Percentiles rank a stretch among this genome's conserved stretches.
Conservation (phyloP, 2,888 invertebrate genomes). For the Apodemia mormo region DNA sequence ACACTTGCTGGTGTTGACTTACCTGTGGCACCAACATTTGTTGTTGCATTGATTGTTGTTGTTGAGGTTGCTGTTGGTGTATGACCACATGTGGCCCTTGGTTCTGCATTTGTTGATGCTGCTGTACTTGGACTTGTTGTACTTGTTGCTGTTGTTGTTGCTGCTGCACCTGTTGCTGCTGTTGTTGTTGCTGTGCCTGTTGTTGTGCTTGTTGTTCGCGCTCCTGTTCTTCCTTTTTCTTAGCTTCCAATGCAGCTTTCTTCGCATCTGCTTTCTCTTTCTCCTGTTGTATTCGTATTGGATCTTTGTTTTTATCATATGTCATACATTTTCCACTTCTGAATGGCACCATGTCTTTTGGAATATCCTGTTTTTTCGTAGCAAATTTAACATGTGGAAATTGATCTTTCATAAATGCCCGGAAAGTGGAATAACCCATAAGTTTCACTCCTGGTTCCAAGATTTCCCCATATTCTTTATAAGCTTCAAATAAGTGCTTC, state of each 20-base stretch:
- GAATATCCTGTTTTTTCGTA: conserved; percentile 78
- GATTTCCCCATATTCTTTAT: conserved; percentile 87
- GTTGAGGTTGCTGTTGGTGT: conserved; percentile 64
- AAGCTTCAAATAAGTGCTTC: conserved; percentile 88
- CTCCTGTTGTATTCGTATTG: conserved; percentile 72
- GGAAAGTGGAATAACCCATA: conserved; percentile 91
- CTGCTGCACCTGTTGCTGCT: conserved; percentile 56
- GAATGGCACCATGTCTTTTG: conserved; percentile 75
- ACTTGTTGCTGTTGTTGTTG: conserved; percentile 68
- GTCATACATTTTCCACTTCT: conserved; percentile 80
- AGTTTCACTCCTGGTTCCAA: conserved; percentile 86
- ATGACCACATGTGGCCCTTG: conserved; percentile 68
- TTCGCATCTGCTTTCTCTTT: conserved; percentile 76
- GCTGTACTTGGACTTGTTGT: conserved; percentile 68
- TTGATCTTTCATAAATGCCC: conserved; percentile 91
- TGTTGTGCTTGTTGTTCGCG: conserved; percentile 67
- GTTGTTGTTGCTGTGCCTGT: conserved; percentile 61
- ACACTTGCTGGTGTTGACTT: conserved; percentile 76
- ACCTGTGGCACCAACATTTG: conserved; percentile 77
- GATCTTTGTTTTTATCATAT: conserved; percentile 78
- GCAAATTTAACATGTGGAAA: conserved; percentile 90
- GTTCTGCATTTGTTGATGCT: conserved; percentile 69
- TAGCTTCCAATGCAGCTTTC: conserved; percentile 75
- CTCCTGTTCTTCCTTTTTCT: conserved; percentile 75
- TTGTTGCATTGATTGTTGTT: conserved; percentile 68